Evolutionary conservation across 2,113 vertebrate species (phyloP).

Genomic region (Dromaius novaehollandiae): DNA sequence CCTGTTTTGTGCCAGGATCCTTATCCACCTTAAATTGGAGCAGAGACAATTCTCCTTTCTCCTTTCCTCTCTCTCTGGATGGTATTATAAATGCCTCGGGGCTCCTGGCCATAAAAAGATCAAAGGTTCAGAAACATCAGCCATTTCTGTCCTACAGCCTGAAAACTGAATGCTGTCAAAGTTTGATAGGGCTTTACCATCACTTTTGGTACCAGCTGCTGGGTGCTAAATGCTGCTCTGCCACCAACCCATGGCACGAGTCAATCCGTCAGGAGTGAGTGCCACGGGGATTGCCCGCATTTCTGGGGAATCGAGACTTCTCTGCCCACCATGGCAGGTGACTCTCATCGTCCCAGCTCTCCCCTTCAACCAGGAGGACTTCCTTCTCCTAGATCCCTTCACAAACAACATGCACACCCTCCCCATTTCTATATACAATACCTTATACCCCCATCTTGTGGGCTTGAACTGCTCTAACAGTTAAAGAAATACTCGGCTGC

Average conservation of each 20-base stretch:
- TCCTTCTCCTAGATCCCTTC: not conserved
- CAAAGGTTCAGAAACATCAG: not conserved
- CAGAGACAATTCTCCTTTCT: not conserved
- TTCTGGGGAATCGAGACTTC: not conserved
- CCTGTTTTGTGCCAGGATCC: not conserved
- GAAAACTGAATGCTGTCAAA: not conserved
- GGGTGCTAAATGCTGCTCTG: not conserved
- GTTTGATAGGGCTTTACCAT: no score
- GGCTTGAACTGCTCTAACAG: slow-evolving; percentile 2
- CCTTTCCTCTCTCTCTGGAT: not conserved
- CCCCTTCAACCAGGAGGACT: not conserved
- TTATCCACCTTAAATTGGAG: not conserved
- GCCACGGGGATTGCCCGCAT: not conserved
- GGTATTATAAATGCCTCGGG: not conserved
- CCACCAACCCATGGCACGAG: not conserved
- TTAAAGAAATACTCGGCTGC: not conserved
- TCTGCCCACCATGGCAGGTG: fast-evolving
- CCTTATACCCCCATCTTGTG: not conserved
- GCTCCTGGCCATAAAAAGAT: not conserved
- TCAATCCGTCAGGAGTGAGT: not conserved
- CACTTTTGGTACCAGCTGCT: not conserved
- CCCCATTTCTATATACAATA: not conserved
- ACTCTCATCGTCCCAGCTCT: not conserved
- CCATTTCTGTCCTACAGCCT: not conserved
- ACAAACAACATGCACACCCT: not conserved